Base-by-base conservation (phyloP, 2,797 vertebrate genomes). In the Borostomias antarcticus region DNA sequence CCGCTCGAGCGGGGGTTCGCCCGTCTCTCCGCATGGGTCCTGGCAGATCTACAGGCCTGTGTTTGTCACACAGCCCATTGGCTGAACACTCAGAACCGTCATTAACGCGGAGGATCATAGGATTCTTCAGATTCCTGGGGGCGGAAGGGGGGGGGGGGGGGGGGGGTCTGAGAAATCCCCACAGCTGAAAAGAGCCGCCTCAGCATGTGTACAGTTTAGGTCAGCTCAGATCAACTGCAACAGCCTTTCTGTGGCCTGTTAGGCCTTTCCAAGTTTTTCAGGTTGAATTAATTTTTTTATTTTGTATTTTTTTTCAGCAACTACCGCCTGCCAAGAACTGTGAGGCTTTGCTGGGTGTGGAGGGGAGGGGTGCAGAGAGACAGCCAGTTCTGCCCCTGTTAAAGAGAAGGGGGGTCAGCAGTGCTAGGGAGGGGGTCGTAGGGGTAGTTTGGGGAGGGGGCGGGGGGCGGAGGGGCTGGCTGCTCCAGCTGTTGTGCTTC, bases 401-500 rank as follows among this genome's bases (percentile, higher is more conserved):
- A 63, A 62, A 80, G 79, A 66, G 19, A 56, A 58, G 56, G 68
- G 69, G 37, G 37, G 58, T 61, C 43, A 45, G 58, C 26, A 8
- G 5, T 47, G 25, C 30, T 26, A 45, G 56, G 33, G 56, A 37
- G 32, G 33, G 3, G 43, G 40, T 8, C 19, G 82, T 77, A 77
- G 64, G 83, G 79, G 70, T 48, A 50, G 66, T 64, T 62, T 63
- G 73, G 58, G 75, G 85, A 25, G 45, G 23, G 53, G 48, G 56
- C 25, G 15, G 40, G 26, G 21, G 64, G 23, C 9, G 9, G 17
- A 13, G 62, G 7, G 32, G 47, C 43, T 29, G 65, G 15, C 52
- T 68, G 19, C 57, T 77, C 79, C 89, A 90, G 83, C 88, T 89
- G 90, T 79, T 88, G 75, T 62, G 80, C 78, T 90, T 85, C 81